Base-by-base conservation (phyloP, 2,113 vertebrate genomes). In the Coturnix japonica region DNA sequence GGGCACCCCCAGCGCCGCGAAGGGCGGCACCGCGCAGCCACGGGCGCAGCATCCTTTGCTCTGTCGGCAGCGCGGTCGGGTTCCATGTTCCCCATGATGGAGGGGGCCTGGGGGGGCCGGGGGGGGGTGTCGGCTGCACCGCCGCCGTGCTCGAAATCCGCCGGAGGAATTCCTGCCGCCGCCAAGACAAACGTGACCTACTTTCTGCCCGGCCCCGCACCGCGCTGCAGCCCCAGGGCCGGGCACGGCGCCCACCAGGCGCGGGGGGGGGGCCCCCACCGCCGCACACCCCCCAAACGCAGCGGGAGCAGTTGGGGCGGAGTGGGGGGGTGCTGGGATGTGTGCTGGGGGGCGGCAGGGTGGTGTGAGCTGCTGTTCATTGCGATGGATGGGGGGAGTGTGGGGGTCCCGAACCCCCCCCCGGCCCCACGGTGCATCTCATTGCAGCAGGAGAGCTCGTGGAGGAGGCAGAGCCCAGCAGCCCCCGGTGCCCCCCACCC, bases 141-240 rank as follows among this genome's bases (percentile, higher is more conserved):
- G 66, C 88, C 88, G 67, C 94, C 79, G 91, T 93, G 95, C 97
- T 97, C 96, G 96, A 97, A 97, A 97, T 97, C 97, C 97, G 97
- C 97, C 96, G 96, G 97, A 97, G 97, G 97, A 97, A 97, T 97
- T 97, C 96, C 96, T 97, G 96, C 95, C 71, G 93, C 95, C 95
- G 97, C 97, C 97, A 98, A 97, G 97, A 97, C 97, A 97, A 98
- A 97, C 97, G 97, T 98, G 97, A 98, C 97, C 97, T 97, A 98
- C 97, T 97, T 98, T 98, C 97, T 91, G 92, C 94, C 95, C 14
- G 93, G 94, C 95, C 90, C 86, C 90, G 78, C 90, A 43, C 82
- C n/a, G 53, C 83, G 90, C 72, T 33, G 93, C 54, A 78, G 85
- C 91, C 83, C 88, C 56, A 65, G 89, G 85, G 81, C 93, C 39